Evolutionary conservation across 2,797 vertebrate species (phyloP).

Genomic region (Lemur catta): DNA sequence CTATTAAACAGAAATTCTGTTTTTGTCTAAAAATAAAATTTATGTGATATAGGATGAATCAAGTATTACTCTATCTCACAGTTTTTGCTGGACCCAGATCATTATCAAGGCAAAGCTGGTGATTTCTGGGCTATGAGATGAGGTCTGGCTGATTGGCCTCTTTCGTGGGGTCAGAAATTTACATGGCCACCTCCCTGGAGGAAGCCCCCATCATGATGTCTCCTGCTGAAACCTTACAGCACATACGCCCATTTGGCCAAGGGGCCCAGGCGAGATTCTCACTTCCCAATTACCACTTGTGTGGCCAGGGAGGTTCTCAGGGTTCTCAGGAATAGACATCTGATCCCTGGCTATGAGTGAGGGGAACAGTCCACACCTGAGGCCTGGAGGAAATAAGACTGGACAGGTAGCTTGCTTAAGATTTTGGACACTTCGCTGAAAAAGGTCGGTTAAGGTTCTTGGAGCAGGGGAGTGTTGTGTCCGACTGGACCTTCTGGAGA

Average conservation of each 20-base stretch:
- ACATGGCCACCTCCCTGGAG: background rate
- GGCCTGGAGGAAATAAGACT: background rate
- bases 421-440: background rate
- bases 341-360: background rate
- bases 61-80: background rate
- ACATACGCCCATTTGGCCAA: background rate
- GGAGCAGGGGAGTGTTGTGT: background rate
- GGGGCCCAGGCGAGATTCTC: background rate
- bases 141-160: background rate
- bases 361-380: background rate
- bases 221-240: background rate
- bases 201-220: background rate
- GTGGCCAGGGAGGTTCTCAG: background rate
- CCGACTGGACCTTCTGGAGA: background rate
- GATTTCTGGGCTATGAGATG: background rate
- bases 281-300: background rate
- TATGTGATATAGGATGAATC: background rate
- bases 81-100: background rate
- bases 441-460: background rate
- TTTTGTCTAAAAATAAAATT: conserved; percentile 26
- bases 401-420: background rate
- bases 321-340: background rate
- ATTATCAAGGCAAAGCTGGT: background rate
- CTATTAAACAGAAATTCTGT: background rate
- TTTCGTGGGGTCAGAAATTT: background rate